Base-by-base conservation (phyloP, 2,888 invertebrate genomes). In the Phyllotreta cruciferae region DNA sequence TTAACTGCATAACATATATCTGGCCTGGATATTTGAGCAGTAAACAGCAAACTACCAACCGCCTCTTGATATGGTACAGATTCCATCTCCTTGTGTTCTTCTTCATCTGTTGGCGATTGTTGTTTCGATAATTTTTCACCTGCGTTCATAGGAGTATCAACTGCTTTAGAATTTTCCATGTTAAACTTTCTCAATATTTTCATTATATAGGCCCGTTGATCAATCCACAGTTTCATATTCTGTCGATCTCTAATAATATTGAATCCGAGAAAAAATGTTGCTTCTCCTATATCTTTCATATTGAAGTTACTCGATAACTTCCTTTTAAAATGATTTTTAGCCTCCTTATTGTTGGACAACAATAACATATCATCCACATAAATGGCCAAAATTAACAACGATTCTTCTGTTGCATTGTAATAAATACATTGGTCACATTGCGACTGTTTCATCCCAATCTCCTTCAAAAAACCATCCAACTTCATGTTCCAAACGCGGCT, bases 131-230 rank as follows among this genome's bases (percentile, higher is more conserved):
- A 4, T 24, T 24, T 1, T 3, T 1, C 4, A 3, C 24, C 24
- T 4, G 24, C 2, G 1, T 1, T 24, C 4, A 24, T 24, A 24
- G 24, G 24, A 24, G 4, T 24, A 24, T 24, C 24, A 1, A 4
- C 4, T 24, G 24, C 34, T 34, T 49, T 49, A 36, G 24, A 50
- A 50, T 50, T 50, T 10, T 50, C 35, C 50, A 50, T 50, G 1
- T n/a, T 36, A 36, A 50, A 50, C 8, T 1, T 35, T 10, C 10
- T 36, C 11, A 50, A 36, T 8, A 50, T 50, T 8, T 10, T 35
- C 1, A 3, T 3, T 3, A 36, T 50, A 36, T 50, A 50, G 1
- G 35, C 10, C 1, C 24, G 4, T 5, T 41, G 41, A 6, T 10
- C 3, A 3, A 41, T 41, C 1, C 41, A 3, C 1, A 41, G 1